Conservation (phyloP, 2,113 vertebrate genomes). For the Thunnus thynnus region DNA sequence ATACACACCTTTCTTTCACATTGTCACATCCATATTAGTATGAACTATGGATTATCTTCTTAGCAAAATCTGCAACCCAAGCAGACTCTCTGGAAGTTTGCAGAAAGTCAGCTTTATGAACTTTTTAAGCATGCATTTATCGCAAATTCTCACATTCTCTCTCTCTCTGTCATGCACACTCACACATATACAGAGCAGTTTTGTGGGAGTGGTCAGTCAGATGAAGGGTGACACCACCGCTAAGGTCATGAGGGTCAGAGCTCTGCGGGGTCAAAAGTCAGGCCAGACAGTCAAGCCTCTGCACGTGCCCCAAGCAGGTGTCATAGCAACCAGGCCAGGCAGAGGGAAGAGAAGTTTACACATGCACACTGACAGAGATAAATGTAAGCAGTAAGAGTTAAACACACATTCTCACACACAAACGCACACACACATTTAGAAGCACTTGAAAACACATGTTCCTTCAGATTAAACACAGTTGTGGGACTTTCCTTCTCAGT, state of each 20-base stretch:
- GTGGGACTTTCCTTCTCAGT: constrained; percentile 34
- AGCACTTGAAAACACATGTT: constrained; percentile 5
- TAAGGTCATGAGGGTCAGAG: constrained; percentile 55
- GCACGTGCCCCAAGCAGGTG: constrained; percentile 70
- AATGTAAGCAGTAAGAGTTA: neutral
- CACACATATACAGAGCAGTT: neutral
- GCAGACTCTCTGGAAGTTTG: no score
- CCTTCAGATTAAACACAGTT: constrained; percentile 31
- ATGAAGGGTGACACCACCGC: constrained; percentile 64
- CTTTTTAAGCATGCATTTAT: no score
- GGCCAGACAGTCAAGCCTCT: constrained; percentile 45
- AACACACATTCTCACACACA: neutral
- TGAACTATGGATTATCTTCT: no score
- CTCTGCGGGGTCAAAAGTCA: constrained; percentile 70
- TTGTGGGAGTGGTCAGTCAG: constrained; percentile 47
- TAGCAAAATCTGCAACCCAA: no score
- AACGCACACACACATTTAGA: constrained; percentile 3
- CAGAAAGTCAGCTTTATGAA: no score
- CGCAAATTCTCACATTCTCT: no score
- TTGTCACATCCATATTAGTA: no score
- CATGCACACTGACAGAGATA: neutral
- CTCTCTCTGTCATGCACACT: neutral
- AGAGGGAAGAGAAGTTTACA: constrained; percentile 6
- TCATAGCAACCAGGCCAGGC: constrained; percentile 72
- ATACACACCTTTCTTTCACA: no score